Percentiles rank a stretch among this genome's conserved stretches.
Evolutionary conservation across 2,797 vertebrate species (phyloP).

Genomic region (Sebastiscus tertius): DNA sequence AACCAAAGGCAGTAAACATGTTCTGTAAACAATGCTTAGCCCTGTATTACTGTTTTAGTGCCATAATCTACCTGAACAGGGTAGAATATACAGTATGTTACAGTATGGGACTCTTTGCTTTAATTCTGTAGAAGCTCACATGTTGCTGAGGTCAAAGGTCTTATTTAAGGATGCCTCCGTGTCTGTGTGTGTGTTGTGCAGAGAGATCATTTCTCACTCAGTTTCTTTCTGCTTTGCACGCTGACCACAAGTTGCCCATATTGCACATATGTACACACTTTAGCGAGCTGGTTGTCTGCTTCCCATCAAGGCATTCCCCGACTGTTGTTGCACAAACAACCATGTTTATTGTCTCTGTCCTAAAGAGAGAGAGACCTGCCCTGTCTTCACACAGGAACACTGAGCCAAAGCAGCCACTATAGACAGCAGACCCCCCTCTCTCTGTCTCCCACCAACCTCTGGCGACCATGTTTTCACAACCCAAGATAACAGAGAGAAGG

Average conservation of each 20-base stretch:
- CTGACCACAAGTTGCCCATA: constrained; percentile 5
- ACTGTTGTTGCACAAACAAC: constrained; percentile 61
- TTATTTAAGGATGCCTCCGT: neutral
- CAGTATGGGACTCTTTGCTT: neutral
- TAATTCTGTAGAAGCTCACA: neutral
- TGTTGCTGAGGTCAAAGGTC: neutral
- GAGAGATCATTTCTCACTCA: neutral
- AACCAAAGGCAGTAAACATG: neutral
- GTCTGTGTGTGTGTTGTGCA: neutral
- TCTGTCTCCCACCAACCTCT: constrained; percentile 60
- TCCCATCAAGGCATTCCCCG: constrained; percentile 51
- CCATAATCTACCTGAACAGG: neutral
- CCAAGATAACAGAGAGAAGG: constrained; percentile 65
- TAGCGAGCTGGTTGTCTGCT: constrained; percentile 31
- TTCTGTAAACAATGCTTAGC: neutral
- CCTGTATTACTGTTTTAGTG: neutral
- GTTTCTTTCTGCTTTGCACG: neutral
- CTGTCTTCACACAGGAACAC: constrained; percentile 53
- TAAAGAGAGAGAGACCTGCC: constrained; percentile 47
- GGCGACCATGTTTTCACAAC: constrained; percentile 72
- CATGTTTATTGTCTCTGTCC: constrained; percentile 68
- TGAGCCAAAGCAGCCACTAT: constrained; percentile 64
- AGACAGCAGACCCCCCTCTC: constrained; percentile 45
- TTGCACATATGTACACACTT: constrained; percentile 22
- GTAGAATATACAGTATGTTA: neutral